Evolutionary conservation across 92 coral and sea anemone genomes (phyloP), one percentile per base, ranked within the genome.

Genomic region (Palythoa caribaeorum): DNA sequence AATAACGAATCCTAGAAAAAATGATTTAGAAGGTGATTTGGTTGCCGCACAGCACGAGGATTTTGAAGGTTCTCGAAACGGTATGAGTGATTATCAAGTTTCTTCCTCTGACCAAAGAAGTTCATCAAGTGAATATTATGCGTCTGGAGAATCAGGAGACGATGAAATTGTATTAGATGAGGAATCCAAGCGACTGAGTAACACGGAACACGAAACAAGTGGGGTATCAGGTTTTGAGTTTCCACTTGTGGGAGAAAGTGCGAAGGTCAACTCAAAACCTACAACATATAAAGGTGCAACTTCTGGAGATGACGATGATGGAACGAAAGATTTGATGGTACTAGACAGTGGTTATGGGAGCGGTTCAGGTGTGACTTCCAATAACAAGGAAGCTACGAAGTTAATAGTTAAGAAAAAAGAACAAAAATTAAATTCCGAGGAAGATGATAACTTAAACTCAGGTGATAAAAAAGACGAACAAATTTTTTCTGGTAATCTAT

Each of bases 161-260:
- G 37, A n/a, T 62, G 40, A 62, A 60, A 39, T 38, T 38, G 15
- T 9, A 17, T 62, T 68, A 38, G 19, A 14, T 68, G 38, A 66
- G n/a, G 28, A 81, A 40, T 21, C 15, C 3, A 3, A 15, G 47
- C 14, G 38, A 14, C 10, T 8, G 54, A 47, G 40, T 47, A 48
- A 12, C 51, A 44, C 74, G 10, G 71, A 39, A 12, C 59, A 44
- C 19, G 48, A 9, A 48, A 81, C 28, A 12, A 66, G 17, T 66
- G 74, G 40, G 6, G 57, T 44, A 81, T 68, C 75, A 12, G 86
- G 55, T 19, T 81, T 81, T 28, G 86, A 81, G 76, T 81, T 81
- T 81, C 86, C 86, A 47, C 37, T 35, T 44, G 8, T 17, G 15
- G 44, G 2, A 63, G 85, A 80, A 47, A 39, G 73, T 37, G 74